phyloP scores from a whole-genome alignment of 2,888 invertebrate genomes.

The Cerastis rubricosa region DNA sequence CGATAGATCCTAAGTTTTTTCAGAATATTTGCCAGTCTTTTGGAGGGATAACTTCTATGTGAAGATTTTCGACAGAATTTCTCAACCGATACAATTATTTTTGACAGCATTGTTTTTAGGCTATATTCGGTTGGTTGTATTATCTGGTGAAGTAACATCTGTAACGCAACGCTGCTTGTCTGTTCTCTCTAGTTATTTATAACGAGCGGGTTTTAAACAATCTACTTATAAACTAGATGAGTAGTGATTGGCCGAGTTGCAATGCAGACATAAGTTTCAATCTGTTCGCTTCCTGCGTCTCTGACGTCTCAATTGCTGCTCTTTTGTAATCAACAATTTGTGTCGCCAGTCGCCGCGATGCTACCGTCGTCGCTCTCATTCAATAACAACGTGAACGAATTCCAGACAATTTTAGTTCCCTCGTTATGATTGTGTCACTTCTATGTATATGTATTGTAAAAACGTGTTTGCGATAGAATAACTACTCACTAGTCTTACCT shows the following conservation, averaged over 20 bases:
- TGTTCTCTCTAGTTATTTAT: conserved; percentile 65
- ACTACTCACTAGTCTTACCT: conserved; percentile 39
- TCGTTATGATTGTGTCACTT: conserved; percentile 80
- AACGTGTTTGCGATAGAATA: conserved; percentile 59
- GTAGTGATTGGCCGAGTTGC: conserved; percentile 71
- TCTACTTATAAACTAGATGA: conserved; percentile 68
- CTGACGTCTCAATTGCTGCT: conserved; percentile 89
- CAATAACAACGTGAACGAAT: conserved; percentile 85
- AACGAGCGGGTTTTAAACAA: conserved; percentile 67
- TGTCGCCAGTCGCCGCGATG: conserved; percentile 83
- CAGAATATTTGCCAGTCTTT: neutral
- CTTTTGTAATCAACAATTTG: conserved; percentile 90
- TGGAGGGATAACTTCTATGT: neutral
- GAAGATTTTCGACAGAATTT: conserved; percentile 65
- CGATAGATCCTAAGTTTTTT: neutral
- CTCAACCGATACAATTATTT: conserved; percentile 72
- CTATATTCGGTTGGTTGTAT: conserved; percentile 45
- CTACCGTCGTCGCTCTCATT: conserved; percentile 81
- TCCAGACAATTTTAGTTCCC: conserved; percentile 82
- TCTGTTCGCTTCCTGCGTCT: conserved; percentile 85
- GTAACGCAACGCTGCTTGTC: conserved; percentile 45
- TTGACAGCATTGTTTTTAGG: conserved; percentile 73
- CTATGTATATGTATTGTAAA: conserved; percentile 67
- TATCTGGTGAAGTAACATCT: conserved; percentile 39
- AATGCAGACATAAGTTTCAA: conserved; percentile 87